Percentiles rank a stretch among this genome's conserved stretches.
Conservation (phyloP, 2,888 invertebrate genomes). For the Noctua comes region DNA sequence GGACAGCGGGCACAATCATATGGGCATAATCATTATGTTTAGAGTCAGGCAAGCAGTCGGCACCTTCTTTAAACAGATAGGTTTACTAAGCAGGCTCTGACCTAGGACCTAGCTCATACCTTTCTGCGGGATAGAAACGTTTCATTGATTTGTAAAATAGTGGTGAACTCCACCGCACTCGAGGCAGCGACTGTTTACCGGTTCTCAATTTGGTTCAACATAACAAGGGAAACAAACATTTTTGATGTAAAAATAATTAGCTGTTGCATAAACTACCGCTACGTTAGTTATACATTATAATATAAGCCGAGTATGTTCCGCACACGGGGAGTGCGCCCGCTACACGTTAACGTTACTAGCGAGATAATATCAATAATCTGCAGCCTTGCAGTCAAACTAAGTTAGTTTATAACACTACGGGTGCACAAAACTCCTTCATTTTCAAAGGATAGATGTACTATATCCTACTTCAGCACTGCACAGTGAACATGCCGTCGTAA, state of each 20-base stretch:
- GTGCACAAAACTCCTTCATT: background rate
- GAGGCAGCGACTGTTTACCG: conserved; percentile 3
- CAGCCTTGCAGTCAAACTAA: background rate
- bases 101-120: no score
- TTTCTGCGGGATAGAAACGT: background rate
- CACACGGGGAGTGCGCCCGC: background rate
- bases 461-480: background rate
- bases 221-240: background rate
- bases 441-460: background rate
- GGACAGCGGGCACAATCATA: conserved; percentile 15
- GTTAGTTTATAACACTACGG: background rate
- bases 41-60: background rate
- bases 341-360: conserved; percentile 13
- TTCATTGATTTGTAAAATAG: background rate
- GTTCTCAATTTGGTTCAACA: background rate
- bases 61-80: background rate
- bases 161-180: background rate
- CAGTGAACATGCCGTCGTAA: conserved; percentile 2
- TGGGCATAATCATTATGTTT: background rate
- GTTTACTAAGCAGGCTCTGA: background rate
- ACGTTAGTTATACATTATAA: conserved; percentile 25
- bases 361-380: background rate
- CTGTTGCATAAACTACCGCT: background rate
- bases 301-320: conserved; percentile 57
- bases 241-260: background rate